Evolutionary conservation across 2,797 vertebrate species (phyloP).

Genomic region (Catharus ustulatus): DNA sequence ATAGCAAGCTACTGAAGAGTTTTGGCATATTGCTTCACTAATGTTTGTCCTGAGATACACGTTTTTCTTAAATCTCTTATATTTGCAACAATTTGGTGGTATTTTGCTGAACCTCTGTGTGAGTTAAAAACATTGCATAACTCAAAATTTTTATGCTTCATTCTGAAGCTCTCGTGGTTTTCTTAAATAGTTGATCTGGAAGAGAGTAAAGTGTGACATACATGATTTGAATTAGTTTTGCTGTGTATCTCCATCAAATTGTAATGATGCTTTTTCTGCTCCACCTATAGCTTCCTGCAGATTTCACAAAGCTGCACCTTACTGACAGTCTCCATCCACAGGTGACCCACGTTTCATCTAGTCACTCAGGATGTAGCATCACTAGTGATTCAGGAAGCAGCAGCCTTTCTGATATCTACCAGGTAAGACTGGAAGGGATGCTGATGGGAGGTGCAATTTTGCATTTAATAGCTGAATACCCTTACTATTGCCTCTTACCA

Average conservation of each 20-base stretch:
- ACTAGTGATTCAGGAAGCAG: conserved; percentile 99
- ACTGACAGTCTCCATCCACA: conserved; percentile 98
- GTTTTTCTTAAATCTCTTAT: neutral
- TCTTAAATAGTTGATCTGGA: neutral
- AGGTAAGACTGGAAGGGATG: conserved; percentile 82
- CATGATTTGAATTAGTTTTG: neutral
- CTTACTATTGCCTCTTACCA: neutral
- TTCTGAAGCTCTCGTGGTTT: neutral
- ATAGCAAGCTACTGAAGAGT: neutral
- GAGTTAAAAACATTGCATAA: neutral
- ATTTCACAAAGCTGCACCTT: conserved; percentile 98
- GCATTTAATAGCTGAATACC: neutral
- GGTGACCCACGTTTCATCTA: conserved; percentile 98
- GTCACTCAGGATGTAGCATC: conserved; percentile 99
- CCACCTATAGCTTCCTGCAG: conserved; percentile 92
- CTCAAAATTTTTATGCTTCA: neutral
- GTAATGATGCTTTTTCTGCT: conserved; percentile 69
- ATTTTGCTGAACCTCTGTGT: neutral
- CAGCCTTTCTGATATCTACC: conserved; percentile 99
- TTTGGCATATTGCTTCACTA: neutral
- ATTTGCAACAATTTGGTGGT: neutral
- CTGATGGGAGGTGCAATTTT: neutral
- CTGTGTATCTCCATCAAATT: conserved; percentile 38
- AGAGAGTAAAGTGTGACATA: neutral
- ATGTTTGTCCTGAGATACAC: neutral